Conservation (phyloP, 2,797 vertebrate species). For the Argentina silus region DNA sequence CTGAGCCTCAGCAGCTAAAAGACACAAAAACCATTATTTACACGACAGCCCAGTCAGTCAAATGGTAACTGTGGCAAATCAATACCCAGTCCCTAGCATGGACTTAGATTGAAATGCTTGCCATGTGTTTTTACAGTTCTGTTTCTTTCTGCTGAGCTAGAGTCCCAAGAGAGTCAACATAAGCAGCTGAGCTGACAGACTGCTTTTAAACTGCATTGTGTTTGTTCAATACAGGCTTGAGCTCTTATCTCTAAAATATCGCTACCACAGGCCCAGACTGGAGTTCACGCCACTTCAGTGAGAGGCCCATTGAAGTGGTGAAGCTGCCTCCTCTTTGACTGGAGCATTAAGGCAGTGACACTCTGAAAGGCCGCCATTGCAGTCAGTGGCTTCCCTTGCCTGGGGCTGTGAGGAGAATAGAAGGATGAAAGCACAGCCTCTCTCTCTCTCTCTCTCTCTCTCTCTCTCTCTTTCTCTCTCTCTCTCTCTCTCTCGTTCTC, state of each 20-base stretch:
- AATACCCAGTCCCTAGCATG: slow-evolving; percentile 25
- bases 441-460: not conserved
- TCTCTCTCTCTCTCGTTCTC: not conserved
- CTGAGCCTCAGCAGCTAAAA: slow-evolving; percentile 32
- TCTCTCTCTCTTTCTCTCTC: not conserved
- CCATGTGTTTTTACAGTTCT: slow-evolving; percentile 17
- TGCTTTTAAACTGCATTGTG: slow-evolving; percentile 8
- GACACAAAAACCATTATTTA: slow-evolving; percentile 33
- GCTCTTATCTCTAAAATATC: not conserved
- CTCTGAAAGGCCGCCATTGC: slow-evolving; percentile 58
- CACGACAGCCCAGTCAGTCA: not conserved
- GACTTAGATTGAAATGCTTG: not conserved
- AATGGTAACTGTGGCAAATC: slow-evolving; percentile 28
- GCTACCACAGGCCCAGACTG: not conserved
- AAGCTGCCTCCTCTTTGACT: slow-evolving; percentile 27
- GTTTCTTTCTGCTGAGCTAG: slow-evolving; percentile 38
- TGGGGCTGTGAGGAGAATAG: slow-evolving; percentile 26
- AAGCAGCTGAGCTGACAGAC: slow-evolving; percentile 29
- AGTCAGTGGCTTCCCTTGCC: slow-evolving; percentile 42
- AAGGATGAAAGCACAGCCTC: slow-evolving; percentile 20
- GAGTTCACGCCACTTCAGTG: slow-evolving; percentile 14
- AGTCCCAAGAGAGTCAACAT: slow-evolving; percentile 1
- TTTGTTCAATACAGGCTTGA: not conserved
- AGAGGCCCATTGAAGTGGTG: slow-evolving; percentile 26
- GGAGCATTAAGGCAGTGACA: slow-evolving; percentile 35